Base-by-base conservation (phyloP, 2,797 vertebrate species). In the Antrozous pallidus region DNA sequence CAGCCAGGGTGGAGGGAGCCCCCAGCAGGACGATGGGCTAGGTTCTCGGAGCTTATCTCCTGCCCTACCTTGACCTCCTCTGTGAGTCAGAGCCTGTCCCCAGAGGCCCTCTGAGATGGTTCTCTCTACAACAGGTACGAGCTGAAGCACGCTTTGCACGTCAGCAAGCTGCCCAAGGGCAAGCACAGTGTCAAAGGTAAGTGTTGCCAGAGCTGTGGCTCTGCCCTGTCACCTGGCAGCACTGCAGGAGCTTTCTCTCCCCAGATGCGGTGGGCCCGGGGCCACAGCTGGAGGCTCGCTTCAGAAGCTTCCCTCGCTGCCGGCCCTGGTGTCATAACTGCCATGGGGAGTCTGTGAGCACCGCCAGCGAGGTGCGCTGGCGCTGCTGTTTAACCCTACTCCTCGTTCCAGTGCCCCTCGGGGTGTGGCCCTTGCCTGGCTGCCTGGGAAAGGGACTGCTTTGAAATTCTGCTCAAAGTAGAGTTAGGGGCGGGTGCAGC, bases 121-220 rank as follows among this genome's bases (percentile, higher is more conserved):
- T 33, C 71, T 97, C 67, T 98, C 80, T 58, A 95, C 11, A 79
- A 61, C 22, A 99, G 99, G 99, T 99, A 99, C 61, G 99, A 99
- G 92, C 97, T 99, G 94, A 99, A 99, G 98, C 99, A 99, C 56
- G 99, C 99, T 28, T 99, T 99, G 1, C 99, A 99, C 83, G 99
- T 99, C 96, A 99, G 99, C 94, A 99, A 99, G 95, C 63, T 99
- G 91, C 99, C 99, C 8, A 99, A 99, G 96, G 99, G 99, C 97
- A 99, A 99, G 94, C 99, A 99, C 98, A 99, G 99, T 83, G 99
- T 99, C 91, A 99, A 99, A 99, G 99, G 99, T 99, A 98, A 98
- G 87, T 58, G 83, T 81, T n/a, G 47, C 1, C 1, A 28, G 33
- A 82, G 73, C 42, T 8, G 42, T 42, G 10, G 42, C 42, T 42